Evolutionary conservation across 2,113 vertebrate species (phyloP).

Genomic region (Perccottus glenii): DNA sequence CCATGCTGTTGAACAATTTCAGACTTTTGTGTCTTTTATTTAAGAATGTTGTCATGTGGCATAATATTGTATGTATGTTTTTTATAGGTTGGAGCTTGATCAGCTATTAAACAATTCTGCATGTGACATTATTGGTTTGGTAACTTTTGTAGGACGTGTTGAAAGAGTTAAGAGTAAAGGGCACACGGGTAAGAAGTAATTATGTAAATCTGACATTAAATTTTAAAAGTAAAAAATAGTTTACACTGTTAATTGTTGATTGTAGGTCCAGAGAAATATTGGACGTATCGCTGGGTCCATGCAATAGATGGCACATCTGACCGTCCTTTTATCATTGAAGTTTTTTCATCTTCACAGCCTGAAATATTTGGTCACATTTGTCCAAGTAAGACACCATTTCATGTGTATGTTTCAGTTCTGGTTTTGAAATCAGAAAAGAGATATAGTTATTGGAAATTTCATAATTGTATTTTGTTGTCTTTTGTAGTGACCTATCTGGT

Average conservation of each 20-base stretch:
- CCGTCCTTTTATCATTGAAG: constrained; percentile 87
- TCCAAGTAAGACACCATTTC: constrained; percentile 80
- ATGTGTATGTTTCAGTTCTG: background rate
- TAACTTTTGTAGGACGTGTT: constrained; percentile 89
- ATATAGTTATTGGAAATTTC: no score
- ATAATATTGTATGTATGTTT: background rate
- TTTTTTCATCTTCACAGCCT: constrained; percentile 92
- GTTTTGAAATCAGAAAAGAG: no score
- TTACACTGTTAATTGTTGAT: background rate
- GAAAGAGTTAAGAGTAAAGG: constrained; percentile 85
- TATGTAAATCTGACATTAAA: background rate
- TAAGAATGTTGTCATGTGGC: no score
- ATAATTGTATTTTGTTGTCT: background rate
- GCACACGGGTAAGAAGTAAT: constrained; percentile 60
- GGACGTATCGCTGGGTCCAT: constrained; percentile 91
- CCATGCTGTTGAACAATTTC: no score
- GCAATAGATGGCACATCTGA: constrained; percentile 86
- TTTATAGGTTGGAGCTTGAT: constrained; percentile 84
- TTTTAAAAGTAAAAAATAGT: background rate
- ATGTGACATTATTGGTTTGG: constrained; percentile 90
- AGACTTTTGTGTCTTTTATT: no score
- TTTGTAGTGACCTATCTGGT: constrained; percentile 83
- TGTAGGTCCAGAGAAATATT: constrained; percentile 87
- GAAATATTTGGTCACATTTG: constrained; percentile 88
- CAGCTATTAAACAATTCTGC: constrained; percentile 74